Base-by-base conservation (phyloP, 2,113 vertebrate species). In the Proterorhinus semilunaris region DNA sequence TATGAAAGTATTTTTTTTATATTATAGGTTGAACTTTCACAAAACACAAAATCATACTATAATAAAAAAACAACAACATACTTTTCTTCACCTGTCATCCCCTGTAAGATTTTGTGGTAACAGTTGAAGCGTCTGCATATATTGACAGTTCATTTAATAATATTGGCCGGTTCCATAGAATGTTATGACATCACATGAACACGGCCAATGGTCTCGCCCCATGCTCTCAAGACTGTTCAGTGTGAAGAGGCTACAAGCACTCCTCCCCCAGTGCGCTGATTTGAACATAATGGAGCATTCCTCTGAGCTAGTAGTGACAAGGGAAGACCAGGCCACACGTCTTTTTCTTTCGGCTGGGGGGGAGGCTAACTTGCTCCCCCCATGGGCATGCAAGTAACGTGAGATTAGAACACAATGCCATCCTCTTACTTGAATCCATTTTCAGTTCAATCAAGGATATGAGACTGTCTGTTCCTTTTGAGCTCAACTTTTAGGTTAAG, bases 261-360 rank as follows among this genome's bases (percentile, higher is more conserved):
- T 86, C 85, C 86, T 86, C 86, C 84, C 83, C 88, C 85, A 80
- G 69, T 66, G 55, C 74, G 78, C 85, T 89, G 89, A 89, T 89
- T 87, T 81, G 82, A 88, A 61, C 84, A 91, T 84, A 86, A 85
- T 79, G 76, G 76, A 85, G 83, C 90, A 89, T 90, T 91, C 87
- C 87, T 86, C 43, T 6, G 70, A 86, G 77, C 85, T 86, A 36
- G 84, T 83, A 81, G 76, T 86, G 81, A 86, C 86, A 87, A 79
- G 89, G 84, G 80, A 86, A 61, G 82, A 86, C 84, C 82, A 75
- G 78, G 83, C 84, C 83, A 79, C 72, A 75, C 73, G 57, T 76
- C 12, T 69, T 79, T 69, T 16, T 69, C 27, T 68, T 65, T 64
- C 74, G 81, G 72, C 74, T 81, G 82, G 68, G 74, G 83, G 74